Evolutionary conservation across 2,797 vertebrate genomes (phyloP).

Genomic region (Heteromormyrus szaboi): DNA sequence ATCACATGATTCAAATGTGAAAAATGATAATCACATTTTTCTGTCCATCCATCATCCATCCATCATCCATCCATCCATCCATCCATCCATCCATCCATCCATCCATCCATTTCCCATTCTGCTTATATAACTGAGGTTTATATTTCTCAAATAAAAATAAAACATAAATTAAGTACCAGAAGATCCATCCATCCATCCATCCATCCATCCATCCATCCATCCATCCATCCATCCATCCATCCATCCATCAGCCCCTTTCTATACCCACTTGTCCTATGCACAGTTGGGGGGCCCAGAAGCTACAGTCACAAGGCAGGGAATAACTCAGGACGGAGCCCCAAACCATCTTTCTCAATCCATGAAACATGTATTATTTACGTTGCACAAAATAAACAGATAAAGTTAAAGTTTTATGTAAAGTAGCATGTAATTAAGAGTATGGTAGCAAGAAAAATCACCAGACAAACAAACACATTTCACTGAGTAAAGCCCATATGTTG

Average conservation of each 20-base stretch:
- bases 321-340: not conserved
- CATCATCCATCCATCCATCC: not conserved
- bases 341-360: not conserved
- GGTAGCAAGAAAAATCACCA: not conserved
- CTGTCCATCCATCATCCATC: not conserved
- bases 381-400: not conserved
- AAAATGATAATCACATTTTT: not conserved
- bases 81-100: not conserved
- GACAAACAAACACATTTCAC: not conserved
- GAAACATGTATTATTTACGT: not conserved
- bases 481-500: not conserved
- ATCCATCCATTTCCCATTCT: not conserved
- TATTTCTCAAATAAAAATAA: not conserved
- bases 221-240: not conserved
- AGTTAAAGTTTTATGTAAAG: not conserved
- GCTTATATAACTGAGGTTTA: not conserved
- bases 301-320: not conserved
- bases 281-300: not conserved
- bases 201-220: not conserved
- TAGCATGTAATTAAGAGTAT: not conserved
- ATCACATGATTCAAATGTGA: not conserved
- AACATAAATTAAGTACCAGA: not conserved
- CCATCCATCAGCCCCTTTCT: not conserved
- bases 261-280: not conserved
- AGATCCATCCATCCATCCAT: not conserved